A percentile compares a stretch with the other conserved stretches of the same genome.
Evolutionary conservation across 35 echinoderm and acorn worm genomes (phyloP).

Genomic region (Lytechinus variegatus): DNA sequence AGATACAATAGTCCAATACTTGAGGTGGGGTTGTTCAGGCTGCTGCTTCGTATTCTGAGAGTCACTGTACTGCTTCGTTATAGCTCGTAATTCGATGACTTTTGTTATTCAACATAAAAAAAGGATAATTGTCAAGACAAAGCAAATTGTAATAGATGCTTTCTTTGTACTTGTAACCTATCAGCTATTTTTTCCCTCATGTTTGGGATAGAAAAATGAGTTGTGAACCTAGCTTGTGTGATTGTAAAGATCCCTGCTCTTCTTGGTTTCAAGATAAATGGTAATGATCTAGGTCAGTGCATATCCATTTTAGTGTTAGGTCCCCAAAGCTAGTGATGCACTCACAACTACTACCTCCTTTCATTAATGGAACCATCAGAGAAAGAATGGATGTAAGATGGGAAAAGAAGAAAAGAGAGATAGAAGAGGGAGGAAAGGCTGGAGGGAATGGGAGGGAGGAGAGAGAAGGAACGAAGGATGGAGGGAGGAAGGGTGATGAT

Average conservation of each 20-base stretch:
- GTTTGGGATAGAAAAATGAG: background rate
- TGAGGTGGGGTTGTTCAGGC: too few relatives aligned
- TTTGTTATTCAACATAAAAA: too few relatives aligned
- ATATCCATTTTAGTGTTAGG: background rate
- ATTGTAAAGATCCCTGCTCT: background rate
- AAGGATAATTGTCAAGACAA: too few relatives aligned
- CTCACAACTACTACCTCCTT: background rate
- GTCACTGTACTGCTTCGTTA: too few relatives aligned
- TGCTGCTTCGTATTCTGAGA: too few relatives aligned
- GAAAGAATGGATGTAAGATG: background rate
- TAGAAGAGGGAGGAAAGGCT: background rate
- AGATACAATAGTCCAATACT: too few relatives aligned
- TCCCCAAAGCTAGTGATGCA: background rate
- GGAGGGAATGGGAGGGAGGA: background rate
- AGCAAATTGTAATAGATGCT: background rate
- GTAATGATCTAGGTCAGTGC: constrained; percentile 10
- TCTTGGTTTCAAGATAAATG: background rate
- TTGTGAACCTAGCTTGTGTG: background rate
- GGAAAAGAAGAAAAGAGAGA: background rate
- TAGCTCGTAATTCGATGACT: too few relatives aligned
- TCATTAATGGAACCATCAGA: background rate
- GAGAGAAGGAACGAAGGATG: background rate
- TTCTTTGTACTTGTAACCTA: background rate
- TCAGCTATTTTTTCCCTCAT: background rate
- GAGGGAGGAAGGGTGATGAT: background rate